Evolutionary conservation across 37 sponge, comb jelly and placozoan species (phyloP), one percentile per base, ranked within the genome.

Genomic region (Eunapius fragilis): DNA sequence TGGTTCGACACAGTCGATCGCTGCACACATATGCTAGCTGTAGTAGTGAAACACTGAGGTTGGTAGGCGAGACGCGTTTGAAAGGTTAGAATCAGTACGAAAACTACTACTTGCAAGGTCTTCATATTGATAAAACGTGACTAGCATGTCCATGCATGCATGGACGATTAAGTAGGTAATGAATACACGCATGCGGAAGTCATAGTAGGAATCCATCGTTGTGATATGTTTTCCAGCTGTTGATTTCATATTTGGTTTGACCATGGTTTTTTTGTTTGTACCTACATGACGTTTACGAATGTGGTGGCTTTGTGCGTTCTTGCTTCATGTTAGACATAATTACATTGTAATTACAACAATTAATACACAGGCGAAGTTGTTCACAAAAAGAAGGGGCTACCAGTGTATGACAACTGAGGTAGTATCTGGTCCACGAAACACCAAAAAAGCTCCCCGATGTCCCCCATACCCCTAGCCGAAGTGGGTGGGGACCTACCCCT

Each of bases 251-350:
- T 19, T 58, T 58, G 14, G 6, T 58, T 12, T 58, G 19, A 19
- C 22, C 17, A 1, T 58, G 1, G 58, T 4, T 12, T 19, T 58
- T 58, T 11, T 19, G 14, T 58, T 58, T 11, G 14, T 19, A 10
- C 58, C 58, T 58, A 17, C 58, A 58, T 17, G 58, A 58, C 22
- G 58, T 58, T 58, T 58, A 58, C 22, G 95, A 91, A 25, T 97
- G 97, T 71, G 97, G 97, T 25, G 97, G 97, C 3, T 97, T 94
- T 34, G 72, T 97, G 32, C 83, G 83, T 33, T 92, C 97, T 10
- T n/a, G 71, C 36, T 86, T 87, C 23, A 67, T 71, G 2, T 82
- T 92, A 6, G 86, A 90, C n/a, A n/a, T n/a, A n/a, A n/a, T n/a
- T n/a, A 22, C 33, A 77, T 32, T 13, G 6, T 23, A 31, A 70